Percentiles rank a stretch among this genome's conserved stretches.
Evolutionary conservation across 2,888 invertebrate species (phyloP).

Genomic region (Pachydiplax longipennis): DNA sequence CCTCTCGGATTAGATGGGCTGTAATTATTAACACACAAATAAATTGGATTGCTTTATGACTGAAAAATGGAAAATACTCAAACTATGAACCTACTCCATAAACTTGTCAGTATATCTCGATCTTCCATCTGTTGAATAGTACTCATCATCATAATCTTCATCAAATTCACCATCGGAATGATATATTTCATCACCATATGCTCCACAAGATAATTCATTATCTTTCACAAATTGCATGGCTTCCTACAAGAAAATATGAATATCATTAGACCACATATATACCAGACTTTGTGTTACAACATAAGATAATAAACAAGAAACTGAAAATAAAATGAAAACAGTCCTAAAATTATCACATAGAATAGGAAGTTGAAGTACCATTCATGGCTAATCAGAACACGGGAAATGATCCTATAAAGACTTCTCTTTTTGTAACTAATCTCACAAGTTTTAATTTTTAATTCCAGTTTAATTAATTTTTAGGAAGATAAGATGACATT

Average conservation of each 20-base stretch:
- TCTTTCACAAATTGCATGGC: constrained; percentile 10
- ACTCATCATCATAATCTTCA: not conserved
- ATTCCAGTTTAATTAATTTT: too few relatives aligned
- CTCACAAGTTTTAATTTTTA: too few relatives aligned
- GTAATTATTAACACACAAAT: not conserved
- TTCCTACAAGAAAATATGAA: not conserved
- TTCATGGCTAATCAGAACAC: too few relatives aligned
- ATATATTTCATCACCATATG: not conserved
- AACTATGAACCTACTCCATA: not conserved
- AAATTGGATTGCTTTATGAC: too few relatives aligned
- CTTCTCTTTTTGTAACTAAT: too few relatives aligned
- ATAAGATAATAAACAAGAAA: too few relatives aligned
- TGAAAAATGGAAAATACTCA: not conserved
- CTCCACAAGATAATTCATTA: not conserved
- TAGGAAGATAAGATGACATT: too few relatives aligned
- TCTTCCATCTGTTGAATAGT: not conserved
- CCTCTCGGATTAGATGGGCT: constrained; percentile 16
- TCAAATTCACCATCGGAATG: constrained; percentile 24
- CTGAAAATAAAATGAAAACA: too few relatives aligned
- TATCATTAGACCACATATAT: not conserved
- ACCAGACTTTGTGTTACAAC: too few relatives aligned
- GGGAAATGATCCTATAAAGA: too few relatives aligned
- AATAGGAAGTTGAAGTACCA: too few relatives aligned
- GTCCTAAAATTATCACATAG: too few relatives aligned
- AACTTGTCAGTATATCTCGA: not conserved